phyloP scores from a whole-genome alignment of 2,797 vertebrate species.

The Buphagus erythrorhynchus region DNA sequence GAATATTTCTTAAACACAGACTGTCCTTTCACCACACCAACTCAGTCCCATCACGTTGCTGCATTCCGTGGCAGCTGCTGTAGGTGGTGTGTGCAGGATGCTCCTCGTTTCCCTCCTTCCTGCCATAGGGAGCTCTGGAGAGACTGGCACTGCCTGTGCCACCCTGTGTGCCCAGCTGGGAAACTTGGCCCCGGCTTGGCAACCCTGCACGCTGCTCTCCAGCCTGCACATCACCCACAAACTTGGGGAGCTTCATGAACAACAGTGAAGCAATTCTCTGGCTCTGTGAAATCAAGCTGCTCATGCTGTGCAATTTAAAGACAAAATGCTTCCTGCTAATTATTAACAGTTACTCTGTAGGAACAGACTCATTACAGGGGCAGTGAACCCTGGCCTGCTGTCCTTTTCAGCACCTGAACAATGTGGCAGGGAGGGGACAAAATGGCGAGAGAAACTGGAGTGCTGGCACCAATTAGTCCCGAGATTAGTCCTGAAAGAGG shows the following conservation, averaged over 20 bases:
- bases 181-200: fast-evolving
- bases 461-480: constrained; percentile 77
- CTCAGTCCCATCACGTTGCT: fast-evolving
- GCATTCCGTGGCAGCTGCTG: background rate
- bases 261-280: constrained; percentile 20
- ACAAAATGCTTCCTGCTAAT: constrained; percentile 77
- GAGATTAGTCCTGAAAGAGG: constrained; percentile 82
- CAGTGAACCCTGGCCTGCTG: constrained; percentile 41
- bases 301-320: constrained; percentile 74
- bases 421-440: background rate
- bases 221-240: background rate
- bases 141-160: fast-evolving
- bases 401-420: constrained; percentile 54
- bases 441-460: constrained; percentile 14
- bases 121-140: background rate
- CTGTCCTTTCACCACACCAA: background rate
- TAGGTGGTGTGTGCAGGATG: background rate
- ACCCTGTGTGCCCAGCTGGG: fast-evolving
- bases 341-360: constrained; percentile 69
- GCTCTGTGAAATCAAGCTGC: constrained; percentile 32
- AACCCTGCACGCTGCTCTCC: fast-evolving
- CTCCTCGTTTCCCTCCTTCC: background rate
- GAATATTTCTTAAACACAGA: background rate
- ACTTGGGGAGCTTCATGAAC: background rate
- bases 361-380: constrained; percentile 46